Percentiles rank a stretch among this genome's conserved stretches.
Conservation (phyloP, 2,888 invertebrate species). For the Archips xylosteana region DNA sequence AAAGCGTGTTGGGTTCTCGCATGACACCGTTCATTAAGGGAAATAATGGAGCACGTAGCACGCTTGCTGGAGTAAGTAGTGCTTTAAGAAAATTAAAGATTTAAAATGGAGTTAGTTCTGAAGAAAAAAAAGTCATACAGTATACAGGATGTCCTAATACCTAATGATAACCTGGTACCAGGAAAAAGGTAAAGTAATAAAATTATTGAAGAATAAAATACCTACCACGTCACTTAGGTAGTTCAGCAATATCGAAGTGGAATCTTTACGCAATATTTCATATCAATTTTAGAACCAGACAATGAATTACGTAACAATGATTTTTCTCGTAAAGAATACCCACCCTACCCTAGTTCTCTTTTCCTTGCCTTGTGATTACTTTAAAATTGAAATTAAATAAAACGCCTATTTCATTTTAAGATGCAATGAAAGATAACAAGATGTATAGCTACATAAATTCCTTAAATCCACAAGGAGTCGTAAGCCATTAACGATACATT, state of each 20-base stretch:
- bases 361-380: no score
- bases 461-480: slow-evolving; percentile 61
- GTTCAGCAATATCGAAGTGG: no score
- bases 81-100: not conserved
- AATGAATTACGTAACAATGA: no score
- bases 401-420: not conserved
- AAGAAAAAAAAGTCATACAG: not conserved
- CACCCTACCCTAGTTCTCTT: no score
- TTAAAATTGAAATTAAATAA: not conserved
- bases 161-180: no score
- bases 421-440: slow-evolving; percentile 13
- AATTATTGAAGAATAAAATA: no score
- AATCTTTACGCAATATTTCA: no score
- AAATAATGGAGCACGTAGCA: not conserved
- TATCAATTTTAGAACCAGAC: no score
- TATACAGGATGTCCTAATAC: no score
- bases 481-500: slow-evolving; percentile 67
- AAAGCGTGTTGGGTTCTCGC: not conserved
- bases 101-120: not conserved
- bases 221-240: no score
- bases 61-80: not conserved
- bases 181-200: no score
- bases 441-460: slow-evolving; percentile 14
- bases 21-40: not conserved
- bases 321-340: no score